These are phyloP conservation scores for Mimachlamys varia DNA, from an alignment of 2,888 invertebrate species.

Conservation along the genomic window DNA sequence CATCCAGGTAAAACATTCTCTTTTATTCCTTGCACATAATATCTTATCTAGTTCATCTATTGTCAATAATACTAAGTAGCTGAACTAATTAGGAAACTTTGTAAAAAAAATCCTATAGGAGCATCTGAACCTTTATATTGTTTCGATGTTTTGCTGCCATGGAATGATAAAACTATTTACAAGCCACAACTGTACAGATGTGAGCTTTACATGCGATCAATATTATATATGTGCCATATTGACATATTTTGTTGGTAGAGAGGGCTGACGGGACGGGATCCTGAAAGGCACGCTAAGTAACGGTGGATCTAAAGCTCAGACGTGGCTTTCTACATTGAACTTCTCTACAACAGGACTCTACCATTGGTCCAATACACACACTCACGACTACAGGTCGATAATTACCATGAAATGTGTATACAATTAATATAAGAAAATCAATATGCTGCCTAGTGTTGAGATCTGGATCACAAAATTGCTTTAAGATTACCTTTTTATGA, in stretches of 20 bases:
- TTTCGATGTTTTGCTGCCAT: neutral
- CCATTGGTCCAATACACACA: neutral
- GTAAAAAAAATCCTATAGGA: too few species aligned
- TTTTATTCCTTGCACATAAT: neutral
- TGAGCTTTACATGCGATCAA: too few species aligned
- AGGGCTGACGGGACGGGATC: neutral
- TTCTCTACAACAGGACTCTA: neutral
- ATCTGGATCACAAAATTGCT: slow-evolving; percentile 17
- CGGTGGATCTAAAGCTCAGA: neutral
- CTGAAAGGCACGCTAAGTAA: neutral
- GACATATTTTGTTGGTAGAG: neutral
- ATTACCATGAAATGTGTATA: slow-evolving; percentile 13
- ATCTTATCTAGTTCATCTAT: too few species aligned
- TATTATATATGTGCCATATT: neutral
- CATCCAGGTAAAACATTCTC: neutral
- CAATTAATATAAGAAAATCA: neutral
- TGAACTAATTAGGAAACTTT: too few species aligned
- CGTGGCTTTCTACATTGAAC: neutral
- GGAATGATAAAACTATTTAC: neutral
- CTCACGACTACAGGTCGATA: neutral
- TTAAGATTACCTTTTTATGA: neutral
- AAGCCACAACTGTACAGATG: too few species aligned
- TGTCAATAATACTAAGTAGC: too few species aligned
- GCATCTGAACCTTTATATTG: too few species aligned
- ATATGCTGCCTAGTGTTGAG: slow-evolving; percentile 1